These are phyloP conservation scores for Protobothrops flavoviridis DNA, from an alignment of 2,113 vertebrate genomes.

Conservation along the genomic window DNA sequence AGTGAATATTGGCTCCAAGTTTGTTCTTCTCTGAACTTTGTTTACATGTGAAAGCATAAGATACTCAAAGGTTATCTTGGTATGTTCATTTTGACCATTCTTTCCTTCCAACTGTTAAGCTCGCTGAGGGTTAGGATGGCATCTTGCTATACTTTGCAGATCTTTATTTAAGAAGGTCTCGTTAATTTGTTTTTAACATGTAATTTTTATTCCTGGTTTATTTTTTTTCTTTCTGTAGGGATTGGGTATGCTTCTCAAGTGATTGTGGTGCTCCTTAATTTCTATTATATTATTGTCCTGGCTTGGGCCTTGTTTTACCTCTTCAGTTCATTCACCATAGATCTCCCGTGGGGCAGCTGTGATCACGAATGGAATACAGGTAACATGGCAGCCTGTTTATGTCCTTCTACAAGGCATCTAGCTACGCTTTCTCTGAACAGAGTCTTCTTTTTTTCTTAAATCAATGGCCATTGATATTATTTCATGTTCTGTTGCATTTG, in stretches of 20 bases:
- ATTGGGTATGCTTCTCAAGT: slow-evolving; percentile 93
- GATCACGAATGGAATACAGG: slow-evolving; percentile 93
- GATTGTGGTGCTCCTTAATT: slow-evolving; percentile 84
- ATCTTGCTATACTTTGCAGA: neutral
- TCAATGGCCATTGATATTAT: neutral
- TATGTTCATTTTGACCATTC: neutral
- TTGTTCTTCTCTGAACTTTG: neutral
- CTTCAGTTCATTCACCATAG: slow-evolving; percentile 84
- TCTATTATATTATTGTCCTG: slow-evolving; percentile 93
- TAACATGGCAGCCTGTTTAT: slow-evolving; percentile 38
- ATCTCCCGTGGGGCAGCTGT: slow-evolving; percentile 92
- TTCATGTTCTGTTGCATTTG: neutral
- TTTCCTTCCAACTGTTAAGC: neutral
- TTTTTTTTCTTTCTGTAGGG: slow-evolving; percentile 60
- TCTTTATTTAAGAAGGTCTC: neutral
- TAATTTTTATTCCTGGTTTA: fast-evolving
- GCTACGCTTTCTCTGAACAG: neutral
- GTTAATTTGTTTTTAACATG: neutral
- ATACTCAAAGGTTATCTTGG: neutral
- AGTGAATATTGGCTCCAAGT: neutral
- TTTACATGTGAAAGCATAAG: neutral
- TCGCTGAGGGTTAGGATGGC: neutral
- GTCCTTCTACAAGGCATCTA: neutral
- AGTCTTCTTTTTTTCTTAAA: neutral
- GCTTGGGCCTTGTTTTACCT: slow-evolving; percentile 96